Percentiles rank a stretch among this genome's conserved stretches.
phyloP scores from a whole-genome alignment of 2,113 vertebrate species.

The Perca fluviatilis region DNA sequence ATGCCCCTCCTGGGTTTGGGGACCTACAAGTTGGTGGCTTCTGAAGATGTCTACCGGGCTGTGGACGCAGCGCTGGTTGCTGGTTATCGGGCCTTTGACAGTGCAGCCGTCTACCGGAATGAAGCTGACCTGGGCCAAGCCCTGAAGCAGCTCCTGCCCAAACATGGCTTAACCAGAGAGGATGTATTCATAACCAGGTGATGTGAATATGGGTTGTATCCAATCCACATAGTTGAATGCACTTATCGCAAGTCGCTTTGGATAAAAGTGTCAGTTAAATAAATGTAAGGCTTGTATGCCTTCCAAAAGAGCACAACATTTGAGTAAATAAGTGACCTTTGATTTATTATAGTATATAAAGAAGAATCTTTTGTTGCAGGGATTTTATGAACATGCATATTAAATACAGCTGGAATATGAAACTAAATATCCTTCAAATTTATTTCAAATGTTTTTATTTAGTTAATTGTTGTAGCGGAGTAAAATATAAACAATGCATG shows the following conservation, averaged over 20 bases:
- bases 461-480: neutral
- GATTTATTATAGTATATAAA: neutral
- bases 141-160: constrained; percentile 82
- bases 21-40: constrained; percentile 81
- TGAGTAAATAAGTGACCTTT: neutral
- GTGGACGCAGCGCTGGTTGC: constrained; percentile 84
- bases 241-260: neutral
- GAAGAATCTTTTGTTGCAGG: neutral
- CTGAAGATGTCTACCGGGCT: constrained; percentile 68
- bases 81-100: constrained; percentile 88
- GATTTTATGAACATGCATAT: neutral
- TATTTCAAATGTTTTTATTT: neutral
- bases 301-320: too few species aligned
- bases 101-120: constrained; percentile 86
- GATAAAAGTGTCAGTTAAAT: neutral
- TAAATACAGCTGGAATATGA: neutral
- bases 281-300: neutral
- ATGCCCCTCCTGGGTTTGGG: constrained; percentile 90
- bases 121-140: constrained; percentile 83
- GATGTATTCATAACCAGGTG: constrained; percentile 87
- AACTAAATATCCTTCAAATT: neutral
- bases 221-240: neutral
- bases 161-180: constrained; percentile 79
- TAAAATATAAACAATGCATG: neutral
- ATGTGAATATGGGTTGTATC: neutral